Evolutionary conservation across 2,888 invertebrate species (phyloP).

Genomic region (Colostygia pectinataria): DNA sequence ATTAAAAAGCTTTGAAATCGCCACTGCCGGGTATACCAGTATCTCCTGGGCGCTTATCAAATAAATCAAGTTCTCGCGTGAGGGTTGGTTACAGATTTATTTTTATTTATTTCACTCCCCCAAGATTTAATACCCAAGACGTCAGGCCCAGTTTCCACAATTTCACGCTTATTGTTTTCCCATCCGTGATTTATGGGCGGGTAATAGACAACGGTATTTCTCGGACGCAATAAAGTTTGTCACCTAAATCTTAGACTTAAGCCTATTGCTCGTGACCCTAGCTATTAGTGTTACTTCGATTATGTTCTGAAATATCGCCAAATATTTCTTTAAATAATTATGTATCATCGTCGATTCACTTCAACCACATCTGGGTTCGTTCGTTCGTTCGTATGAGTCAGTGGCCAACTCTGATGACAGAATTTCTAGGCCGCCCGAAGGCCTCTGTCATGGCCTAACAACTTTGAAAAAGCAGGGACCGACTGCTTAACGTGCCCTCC

Average conservation of each 20-base stretch:
- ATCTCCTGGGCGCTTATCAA: slow-evolving; percentile 44
- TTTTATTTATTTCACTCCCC: slow-evolving; percentile 82
- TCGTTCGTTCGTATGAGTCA: too few relatives aligned
- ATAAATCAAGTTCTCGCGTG: slow-evolving; percentile 77
- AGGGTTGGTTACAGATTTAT: slow-evolving; percentile 73
- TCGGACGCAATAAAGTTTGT: slow-evolving; percentile 80
- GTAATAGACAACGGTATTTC: slow-evolving; percentile 80
- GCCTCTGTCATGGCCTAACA: too few relatives aligned
- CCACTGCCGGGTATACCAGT: slow-evolving; percentile 31
- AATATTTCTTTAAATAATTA: too few relatives aligned
- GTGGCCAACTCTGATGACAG: too few relatives aligned
- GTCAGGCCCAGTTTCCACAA: slow-evolving; percentile 81
- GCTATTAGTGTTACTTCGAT: slow-evolving; percentile 27
- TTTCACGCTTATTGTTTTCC: slow-evolving; percentile 84
- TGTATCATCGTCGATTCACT: too few relatives aligned
- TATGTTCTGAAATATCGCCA: slow-evolving; percentile 20
- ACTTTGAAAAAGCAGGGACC: too few relatives aligned
- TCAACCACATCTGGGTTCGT: too few relatives aligned
- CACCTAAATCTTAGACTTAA: slow-evolving; percentile 80
- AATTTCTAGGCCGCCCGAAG: too few relatives aligned
- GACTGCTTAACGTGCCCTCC: too few relatives aligned
- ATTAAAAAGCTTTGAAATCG: slow-evolving; percentile 60
- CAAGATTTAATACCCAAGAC: slow-evolving; percentile 79
- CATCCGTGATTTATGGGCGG: slow-evolving; percentile 80
- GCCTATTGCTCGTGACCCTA: slow-evolving; percentile 61